Evolutionary conservation across 1,140 invertebrate genomes (phyloP).

Genomic region (Bombus turneri): DNA sequence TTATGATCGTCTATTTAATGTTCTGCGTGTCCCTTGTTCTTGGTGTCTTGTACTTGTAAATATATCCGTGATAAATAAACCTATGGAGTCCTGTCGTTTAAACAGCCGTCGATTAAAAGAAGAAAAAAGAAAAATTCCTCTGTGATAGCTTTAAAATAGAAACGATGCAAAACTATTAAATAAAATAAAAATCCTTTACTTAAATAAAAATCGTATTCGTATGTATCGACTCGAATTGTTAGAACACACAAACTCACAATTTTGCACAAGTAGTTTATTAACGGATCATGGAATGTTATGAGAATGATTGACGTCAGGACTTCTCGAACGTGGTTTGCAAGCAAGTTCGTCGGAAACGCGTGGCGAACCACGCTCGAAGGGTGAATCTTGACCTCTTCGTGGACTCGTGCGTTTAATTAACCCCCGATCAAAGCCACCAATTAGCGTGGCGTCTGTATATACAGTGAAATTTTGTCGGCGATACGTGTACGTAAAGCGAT

Average conservation of each 20-base stretch:
- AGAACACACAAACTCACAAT: not conserved
- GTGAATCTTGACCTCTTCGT: conserved; percentile 38
- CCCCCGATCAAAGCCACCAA: conserved; percentile 22
- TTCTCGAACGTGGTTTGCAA: not conserved
- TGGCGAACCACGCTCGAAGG: conserved; percentile 26
- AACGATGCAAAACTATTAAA: not conserved
- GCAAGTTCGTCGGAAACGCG: too few species aligned
- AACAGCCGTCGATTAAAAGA: not conserved
- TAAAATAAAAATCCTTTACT: too few species aligned
- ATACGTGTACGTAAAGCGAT: conserved; percentile 39
- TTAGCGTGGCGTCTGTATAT: conserved; percentile 42
- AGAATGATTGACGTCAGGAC: not conserved
- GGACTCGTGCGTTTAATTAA: conserved; percentile 54
- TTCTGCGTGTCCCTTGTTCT: conserved; percentile 72
- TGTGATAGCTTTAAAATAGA: conserved; percentile 32
- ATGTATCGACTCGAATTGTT: not conserved
- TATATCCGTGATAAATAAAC: conserved; percentile 43
- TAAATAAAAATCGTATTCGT: too few species aligned
- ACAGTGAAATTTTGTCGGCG: conserved; percentile 40
- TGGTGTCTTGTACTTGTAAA: conserved; percentile 67
- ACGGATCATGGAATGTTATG: not conserved
- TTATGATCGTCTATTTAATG: conserved; percentile 63
- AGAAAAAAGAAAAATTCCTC: conserved; percentile 9
- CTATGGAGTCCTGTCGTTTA: conserved; percentile 47
- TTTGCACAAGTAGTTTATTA: not conserved